Evolutionary conservation across 2,888 invertebrate species (phyloP), one percentile per base, ranked within the genome.

Genomic region (Automeris io): DNA sequence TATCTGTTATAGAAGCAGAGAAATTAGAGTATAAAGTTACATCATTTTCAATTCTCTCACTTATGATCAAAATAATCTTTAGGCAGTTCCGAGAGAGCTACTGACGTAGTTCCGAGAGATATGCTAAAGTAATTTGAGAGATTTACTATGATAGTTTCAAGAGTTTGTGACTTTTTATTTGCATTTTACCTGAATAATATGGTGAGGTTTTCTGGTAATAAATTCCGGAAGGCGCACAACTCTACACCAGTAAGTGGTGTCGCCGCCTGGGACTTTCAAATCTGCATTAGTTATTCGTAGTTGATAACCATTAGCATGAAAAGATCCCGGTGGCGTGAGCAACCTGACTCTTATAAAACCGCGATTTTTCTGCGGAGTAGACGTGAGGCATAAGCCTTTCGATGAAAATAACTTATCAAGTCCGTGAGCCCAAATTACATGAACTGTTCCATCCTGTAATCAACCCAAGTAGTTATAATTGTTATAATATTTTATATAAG

Each of bases 201-300:
- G 95, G 70, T 95, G 96, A 58, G 91, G 90, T 39, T 90, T 89
- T 42, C 83, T 57, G 5, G 57, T 73, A 32, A 95, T 80, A 39
- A 88, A 85, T 4, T 90, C 85, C 0, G 97, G 95, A 8, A 99
- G 73, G 61, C 92, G 92, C 35, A 93, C 90, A 3, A 97, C 90
- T 42, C 93, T 92, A 68, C 99, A 99, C 98, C 99, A 99, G 67
- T 99, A 99, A 0, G 98, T 98, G 0, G 99, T 99, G 57, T 98
- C 98, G 7, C 77, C 87, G 2, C 87, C 85, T 0, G 98, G 98
- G 2, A 99, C 92, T 42, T 89, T 78, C 1, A 95, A 89, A 33
- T 90, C 79, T 37, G 91, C 82, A 12, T 91, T 88, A 0, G 89
- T 78, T 16, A 95, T 78, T 40, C 90, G 89, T 18, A 93, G 71